phyloP scores from a whole-genome alignment of 2,888 invertebrate species.

The Eledona agricola region DNA sequence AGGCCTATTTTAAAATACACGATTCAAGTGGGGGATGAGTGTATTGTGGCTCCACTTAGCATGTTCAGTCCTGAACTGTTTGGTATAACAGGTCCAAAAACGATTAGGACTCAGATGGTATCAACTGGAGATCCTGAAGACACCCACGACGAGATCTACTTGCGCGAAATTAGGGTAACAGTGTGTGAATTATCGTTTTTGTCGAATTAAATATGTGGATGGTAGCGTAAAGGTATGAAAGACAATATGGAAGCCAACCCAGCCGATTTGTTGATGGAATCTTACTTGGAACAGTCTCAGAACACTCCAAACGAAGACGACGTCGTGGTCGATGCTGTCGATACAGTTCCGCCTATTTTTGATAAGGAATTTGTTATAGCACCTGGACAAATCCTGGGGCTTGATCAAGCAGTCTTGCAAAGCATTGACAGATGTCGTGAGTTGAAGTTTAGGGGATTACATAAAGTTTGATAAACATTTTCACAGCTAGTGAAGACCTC shows the following conservation, averaged over 20 bases:
- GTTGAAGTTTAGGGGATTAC: slow-evolving; percentile 47
- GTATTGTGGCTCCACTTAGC: slow-evolving; percentile 88
- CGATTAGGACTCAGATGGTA: slow-evolving; percentile 75
- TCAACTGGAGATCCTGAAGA: slow-evolving; percentile 86
- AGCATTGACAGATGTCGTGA: slow-evolving; percentile 89
- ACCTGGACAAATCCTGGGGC: slow-evolving; percentile 82
- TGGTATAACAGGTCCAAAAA: slow-evolving; percentile 82
- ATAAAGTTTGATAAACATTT: slow-evolving; percentile 2
- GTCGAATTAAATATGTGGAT: slow-evolving; percentile 22
- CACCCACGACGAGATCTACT: slow-evolving; percentile 91
- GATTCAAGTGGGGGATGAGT: slow-evolving; percentile 88
- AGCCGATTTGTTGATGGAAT: slow-evolving; percentile 62
- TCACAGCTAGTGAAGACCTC: slow-evolving; percentile 80
- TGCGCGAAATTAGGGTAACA: slow-evolving; percentile 87
- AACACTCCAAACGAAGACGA: slow-evolving; percentile 72
- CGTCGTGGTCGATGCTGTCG: slow-evolving; percentile 75
- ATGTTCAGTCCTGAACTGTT: slow-evolving; percentile 89
- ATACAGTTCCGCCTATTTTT: slow-evolving; percentile 55
- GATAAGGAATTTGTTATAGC: slow-evolving; percentile 74
- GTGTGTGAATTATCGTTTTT: neutral
- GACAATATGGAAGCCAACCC: slow-evolving; percentile 67
- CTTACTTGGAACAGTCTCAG: slow-evolving; percentile 65
- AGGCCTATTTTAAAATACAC: slow-evolving; percentile 76
- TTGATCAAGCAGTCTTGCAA: slow-evolving; percentile 91
- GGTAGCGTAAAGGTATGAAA: slow-evolving; percentile 68